Evolutionary conservation across 2,113 vertebrate species (phyloP), one percentile per base, ranked within the genome.

Genomic region (Grammomys dolichurus): DNA sequence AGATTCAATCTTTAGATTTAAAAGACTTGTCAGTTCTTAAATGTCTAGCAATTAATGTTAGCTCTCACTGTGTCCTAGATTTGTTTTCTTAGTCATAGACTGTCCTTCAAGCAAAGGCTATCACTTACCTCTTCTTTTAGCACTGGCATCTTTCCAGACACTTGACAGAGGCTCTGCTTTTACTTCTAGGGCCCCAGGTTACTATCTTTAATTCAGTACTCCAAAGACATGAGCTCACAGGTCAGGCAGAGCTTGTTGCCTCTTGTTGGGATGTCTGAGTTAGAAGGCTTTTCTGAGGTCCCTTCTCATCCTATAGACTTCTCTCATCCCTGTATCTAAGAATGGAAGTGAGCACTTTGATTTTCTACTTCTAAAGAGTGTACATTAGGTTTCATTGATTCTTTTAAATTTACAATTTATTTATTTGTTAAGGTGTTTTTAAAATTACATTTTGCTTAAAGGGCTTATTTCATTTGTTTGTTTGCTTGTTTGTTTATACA

Each of bases 1-100:
- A 91, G 6, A 78, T 70, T 89, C 80, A 92, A 85, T 91, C 90
- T 89, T 93, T 75, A 80, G 40, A 81, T 12, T 90, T 95, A 92
- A 73, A 22, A 67, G 4, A 5, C 70, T 26, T 80, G 67, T 89
- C 82, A 51, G 26, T 63, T 84, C 14, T 65, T 89, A 72, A 72
- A 76, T 51, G 24, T 88, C 70, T 93, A 78, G 81, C n/a, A 87
- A 60, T 87, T 63, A 60, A 31, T 19, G 1, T 93, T 70, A 22
- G 63, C 22, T 92, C 31, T 91, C 43, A 11, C 40, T 43, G 40
- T 43, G 13, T 89, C 65, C 88, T 13, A 5, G 31, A 14, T 33
- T 12, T 69, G 5, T 67, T 51, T 78, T 54, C 67, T 67, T 77
- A 40, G 40, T 17, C 36, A 76, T 43, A 67, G 63, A 58, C 82